phyloP scores from a whole-genome alignment of 2,888 invertebrate genomes.

The Ophioninae sp. region DNA sequence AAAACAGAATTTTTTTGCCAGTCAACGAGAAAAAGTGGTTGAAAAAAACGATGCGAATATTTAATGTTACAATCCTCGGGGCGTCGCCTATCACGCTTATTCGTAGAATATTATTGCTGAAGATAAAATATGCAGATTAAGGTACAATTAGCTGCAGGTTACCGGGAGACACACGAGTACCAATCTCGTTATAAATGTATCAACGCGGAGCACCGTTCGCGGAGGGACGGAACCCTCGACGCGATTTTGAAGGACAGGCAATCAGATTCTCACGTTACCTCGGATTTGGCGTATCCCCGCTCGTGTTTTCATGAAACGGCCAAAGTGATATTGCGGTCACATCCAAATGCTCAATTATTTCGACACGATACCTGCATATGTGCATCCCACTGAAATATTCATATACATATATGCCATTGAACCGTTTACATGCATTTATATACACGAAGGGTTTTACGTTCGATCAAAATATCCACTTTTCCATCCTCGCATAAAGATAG shows the following conservation, averaged over 20 bases:
- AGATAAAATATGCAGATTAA: conserved; percentile 4
- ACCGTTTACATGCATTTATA: neutral
- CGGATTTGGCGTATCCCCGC: neutral
- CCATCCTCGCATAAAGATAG: neutral
- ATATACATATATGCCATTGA: too few relatives aligned
- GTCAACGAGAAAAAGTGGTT: neutral
- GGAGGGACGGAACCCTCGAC: neutral
- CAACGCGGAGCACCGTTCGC: conserved; percentile 1
- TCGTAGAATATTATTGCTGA: neutral
- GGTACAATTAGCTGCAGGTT: conserved; percentile 31
- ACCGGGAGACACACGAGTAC: neutral
- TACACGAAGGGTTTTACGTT: neutral
- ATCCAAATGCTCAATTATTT: neutral
- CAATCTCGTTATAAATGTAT: conserved; percentile 41
- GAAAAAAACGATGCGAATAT: neutral
- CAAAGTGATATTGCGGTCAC: conserved; percentile 33
- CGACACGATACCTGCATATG: neutral
- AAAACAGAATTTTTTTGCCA: conserved; percentile 16
- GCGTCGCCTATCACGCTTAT: neutral
- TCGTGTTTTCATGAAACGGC: conserved; percentile 16
- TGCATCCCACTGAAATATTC: neutral
- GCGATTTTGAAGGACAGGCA: conserved; percentile 39
- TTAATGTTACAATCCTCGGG: neutral
- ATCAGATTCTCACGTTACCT: conserved; percentile 13
- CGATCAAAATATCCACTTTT: neutral